Percentiles rank a stretch among this genome's conserved stretches.
Conservation (phyloP, 2,888 invertebrate genomes). For the Emesis furor region DNA sequence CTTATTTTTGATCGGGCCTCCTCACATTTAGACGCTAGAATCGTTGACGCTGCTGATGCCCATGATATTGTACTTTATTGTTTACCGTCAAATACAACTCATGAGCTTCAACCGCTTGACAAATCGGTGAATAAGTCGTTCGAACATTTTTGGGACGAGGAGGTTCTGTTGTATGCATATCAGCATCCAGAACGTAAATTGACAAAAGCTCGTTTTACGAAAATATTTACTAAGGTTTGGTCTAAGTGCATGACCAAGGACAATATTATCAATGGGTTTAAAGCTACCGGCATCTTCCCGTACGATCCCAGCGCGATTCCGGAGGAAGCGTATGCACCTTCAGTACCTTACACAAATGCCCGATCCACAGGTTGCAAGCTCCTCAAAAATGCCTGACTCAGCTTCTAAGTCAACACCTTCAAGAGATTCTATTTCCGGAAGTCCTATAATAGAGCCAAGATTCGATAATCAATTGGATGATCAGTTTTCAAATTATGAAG, state of each 20-base stretch:
- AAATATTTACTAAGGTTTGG: slow-evolving; percentile 58
- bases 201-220: slow-evolving; percentile 58
- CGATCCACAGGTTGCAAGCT: slow-evolving; percentile 23
- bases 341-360: slow-evolving; percentile 20
- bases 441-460: not conserved
- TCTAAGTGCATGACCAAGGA: not conserved
- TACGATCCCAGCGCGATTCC: slow-evolving; percentile 24
- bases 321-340: slow-evolving; percentile 9
- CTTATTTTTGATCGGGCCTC: slow-evolving; percentile 65
- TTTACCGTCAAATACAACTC: slow-evolving; percentile 65
- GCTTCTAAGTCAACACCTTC: slow-evolving; percentile 18
- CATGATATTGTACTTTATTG: slow-evolving; percentile 64
- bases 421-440: not conserved
- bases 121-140: slow-evolving; percentile 67
- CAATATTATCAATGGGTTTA: slow-evolving; percentile 1
- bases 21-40: slow-evolving; percentile 61
- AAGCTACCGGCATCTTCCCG: slow-evolving; percentile 3
- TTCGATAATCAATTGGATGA: slow-evolving; percentile 20
- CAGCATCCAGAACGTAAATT: slow-evolving; percentile 51
- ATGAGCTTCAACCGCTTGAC: slow-evolving; percentile 66
- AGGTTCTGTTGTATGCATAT: slow-evolving; percentile 56
- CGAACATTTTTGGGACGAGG: slow-evolving; percentile 67
- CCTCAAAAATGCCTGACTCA: slow-evolving; percentile 32
- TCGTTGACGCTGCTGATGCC: slow-evolving; percentile 66
- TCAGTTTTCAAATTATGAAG: slow-evolving; percentile 26